Base-by-base conservation (phyloP, 2,888 invertebrate species). In the Zaprionus bogoriensis region DNA sequence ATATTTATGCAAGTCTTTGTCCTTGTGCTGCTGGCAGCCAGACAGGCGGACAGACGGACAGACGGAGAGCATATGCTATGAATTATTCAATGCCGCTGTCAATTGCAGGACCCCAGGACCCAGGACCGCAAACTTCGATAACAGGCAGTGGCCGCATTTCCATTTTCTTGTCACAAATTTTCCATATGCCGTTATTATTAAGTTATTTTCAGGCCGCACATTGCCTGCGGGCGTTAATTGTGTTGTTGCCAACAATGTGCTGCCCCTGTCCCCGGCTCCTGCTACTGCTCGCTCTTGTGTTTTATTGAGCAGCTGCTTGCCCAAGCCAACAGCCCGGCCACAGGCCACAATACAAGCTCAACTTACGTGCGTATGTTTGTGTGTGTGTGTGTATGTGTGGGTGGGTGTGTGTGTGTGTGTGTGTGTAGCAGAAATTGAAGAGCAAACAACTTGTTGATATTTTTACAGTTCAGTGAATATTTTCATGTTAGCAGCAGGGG, bases 361-460 rank as follows among this genome's bases (percentile, higher is more conserved):
- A 41, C 6, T 14, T 27, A n/a, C n/a, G n/a, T n/a, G n/a, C n/a
- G n/a, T n/a, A n/a, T n/a, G n/a, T n/a, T n/a, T n/a, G n/a, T n/a
- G n/a, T n/a, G n/a, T 32, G 12, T 30, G 20, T 51, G 19, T 12
- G 17, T 4, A 41, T 46, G 22, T 52, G 23, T 36, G 30, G 12
- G 19, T 50, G 36, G 50, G 60, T 47, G 65, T 51, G 45, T 47
- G 55, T 55, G 51, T 66, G 59, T 42, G 45, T 53, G 28, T 47
- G 58, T 60, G 63, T 67, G 62, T 51, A 50, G 75, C 64, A 72
- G 67, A 73, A 75, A 78, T 84, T 72, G 75, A 74, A 80, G 70
- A 76, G 74, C 86, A 87, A 83, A 85, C 87, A 83, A 83, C 83
- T 83, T 83, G 83, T 83, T 83, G 83, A 83, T 83, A 83, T 82